Evolutionary conservation across 2,797 vertebrate species (phyloP), one percentile per base, ranked within the genome.

Genomic region (Cossypha caffra): DNA sequence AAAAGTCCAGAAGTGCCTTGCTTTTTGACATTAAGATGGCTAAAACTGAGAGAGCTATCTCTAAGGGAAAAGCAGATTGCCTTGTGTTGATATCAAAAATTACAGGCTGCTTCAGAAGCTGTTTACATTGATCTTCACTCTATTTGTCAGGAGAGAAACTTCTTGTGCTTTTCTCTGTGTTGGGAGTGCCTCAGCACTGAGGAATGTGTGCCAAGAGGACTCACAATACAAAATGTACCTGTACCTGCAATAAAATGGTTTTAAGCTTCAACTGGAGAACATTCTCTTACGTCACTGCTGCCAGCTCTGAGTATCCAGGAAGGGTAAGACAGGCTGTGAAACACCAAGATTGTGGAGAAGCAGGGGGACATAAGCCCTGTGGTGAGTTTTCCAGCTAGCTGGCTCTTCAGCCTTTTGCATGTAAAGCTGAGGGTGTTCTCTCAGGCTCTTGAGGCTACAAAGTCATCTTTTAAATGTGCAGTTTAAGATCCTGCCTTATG

Each of bases 231-330:
- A 73, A 79, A 45, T 15, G 5, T 5, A 2, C 64, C 69, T 37
- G 16, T 51, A 24, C 31, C 37, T 55, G 48, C 40, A 67, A 5
- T 31, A 14, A 61, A 68, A 64, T 1, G 0, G 7, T 17, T 77
- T 57, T 62, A 54, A 58, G 11, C 29, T 74, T 71, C 66, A 59
- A 17, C 33, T 51, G 67, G 45, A 55, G 40, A 78, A n/a, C 10
- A 13, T 0, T 0, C 16, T 79, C 2, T 79, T 23, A 2, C 6
- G 43, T 78, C 48, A 59, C 48, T 3, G 3, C 57, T 87, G 38
- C 51, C 66, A 50, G 43, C 61, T 74, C 42, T 4, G 4, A 52
- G 61, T 23, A 33, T 67, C 54, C 48, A 74, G 62, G 15, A 45
- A 73, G 38, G 64, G 15, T 28, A 45, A 45, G 29, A 43, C 18